These are phyloP conservation scores for Polydrusus cervinus DNA, from an alignment of 2,888 invertebrate species.

Conservation along the genomic window DNA sequence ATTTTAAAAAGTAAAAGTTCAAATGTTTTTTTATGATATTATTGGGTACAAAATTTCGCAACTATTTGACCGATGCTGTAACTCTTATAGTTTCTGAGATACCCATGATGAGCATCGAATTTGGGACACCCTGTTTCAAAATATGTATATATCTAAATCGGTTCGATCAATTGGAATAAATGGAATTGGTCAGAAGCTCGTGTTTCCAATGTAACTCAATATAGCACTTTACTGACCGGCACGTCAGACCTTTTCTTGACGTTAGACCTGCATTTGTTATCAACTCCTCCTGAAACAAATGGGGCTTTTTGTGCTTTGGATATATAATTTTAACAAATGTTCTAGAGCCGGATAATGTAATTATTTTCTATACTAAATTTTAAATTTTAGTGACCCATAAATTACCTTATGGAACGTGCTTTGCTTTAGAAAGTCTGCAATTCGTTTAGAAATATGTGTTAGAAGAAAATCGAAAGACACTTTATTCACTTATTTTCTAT, in stretches of 20 bases:
- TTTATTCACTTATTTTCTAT: neutral
- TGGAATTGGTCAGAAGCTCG: neutral
- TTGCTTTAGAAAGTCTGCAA: neutral
- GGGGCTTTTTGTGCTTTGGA: constrained; percentile 16
- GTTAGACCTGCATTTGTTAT: constrained; percentile 27
- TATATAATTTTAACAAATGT: constrained; percentile 22
- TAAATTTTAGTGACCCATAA: constrained; percentile 17
- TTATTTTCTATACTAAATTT: constrained; percentile 18
- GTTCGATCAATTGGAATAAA: too few species aligned
- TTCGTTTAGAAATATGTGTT: constrained; percentile 5
- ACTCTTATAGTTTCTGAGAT: too few species aligned
- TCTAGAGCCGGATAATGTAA: constrained; percentile 8
- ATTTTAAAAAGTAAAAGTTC: too few species aligned
- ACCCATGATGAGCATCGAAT: too few species aligned
- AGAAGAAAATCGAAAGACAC: neutral
- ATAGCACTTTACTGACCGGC: constrained; percentile 10
- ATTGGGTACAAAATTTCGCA: too few species aligned
- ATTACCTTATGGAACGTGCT: neutral
- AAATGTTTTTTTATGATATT: too few species aligned
- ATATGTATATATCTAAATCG: too few species aligned
- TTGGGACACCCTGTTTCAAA: too few species aligned
- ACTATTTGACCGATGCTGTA: too few species aligned
- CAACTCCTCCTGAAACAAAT: constrained; percentile 24
- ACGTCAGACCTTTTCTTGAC: constrained; percentile 29
- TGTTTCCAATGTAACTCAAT: constrained; percentile 9